Evolutionary conservation across 2,888 invertebrate genomes (phyloP).

Genomic region (Sceliomorpha sp.): DNA sequence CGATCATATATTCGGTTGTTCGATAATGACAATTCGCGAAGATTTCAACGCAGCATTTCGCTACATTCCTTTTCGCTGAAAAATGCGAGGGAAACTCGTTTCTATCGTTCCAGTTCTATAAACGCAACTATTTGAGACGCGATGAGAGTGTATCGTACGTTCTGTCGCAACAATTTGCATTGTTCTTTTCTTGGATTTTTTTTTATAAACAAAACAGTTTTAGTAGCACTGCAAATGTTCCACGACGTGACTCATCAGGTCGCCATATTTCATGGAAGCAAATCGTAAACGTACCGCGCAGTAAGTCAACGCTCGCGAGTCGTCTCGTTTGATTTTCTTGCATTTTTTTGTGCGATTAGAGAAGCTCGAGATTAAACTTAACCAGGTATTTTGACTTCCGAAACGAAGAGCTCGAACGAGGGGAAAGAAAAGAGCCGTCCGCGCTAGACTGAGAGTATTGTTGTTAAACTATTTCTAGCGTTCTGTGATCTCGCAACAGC

Average conservation of each 20-base stretch:
- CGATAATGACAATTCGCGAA: too few species aligned
- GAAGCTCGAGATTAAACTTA: constrained; percentile 27
- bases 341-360: constrained; percentile 40
- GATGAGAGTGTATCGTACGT: constrained; percentile 29
- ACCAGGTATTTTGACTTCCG: constrained; percentile 35
- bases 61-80: too few species aligned
- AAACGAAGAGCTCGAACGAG: constrained; percentile 12
- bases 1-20: too few species aligned
- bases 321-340: constrained; percentile 42
- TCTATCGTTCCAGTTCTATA: too few species aligned
- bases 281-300: constrained; percentile 50
- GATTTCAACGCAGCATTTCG: too few species aligned
- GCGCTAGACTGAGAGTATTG: constrained; percentile 64
- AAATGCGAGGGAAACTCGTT: too few species aligned
- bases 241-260: constrained; percentile 57
- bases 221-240: constrained; percentile 46
- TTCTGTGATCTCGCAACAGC: constrained; percentile 72
- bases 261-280: constrained; percentile 48
- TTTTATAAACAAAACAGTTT: constrained; percentile 36
- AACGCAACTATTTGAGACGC: constrained; percentile 18
- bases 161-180: too few species aligned
- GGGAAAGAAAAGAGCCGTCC: constrained; percentile 15
- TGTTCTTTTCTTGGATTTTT: constrained; percentile 21
- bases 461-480: constrained; percentile 76
- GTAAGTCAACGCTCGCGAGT: constrained; percentile 29